Conservation (phyloP, 2,797 vertebrate species). For the Mormyrus hasselquistii region DNA sequence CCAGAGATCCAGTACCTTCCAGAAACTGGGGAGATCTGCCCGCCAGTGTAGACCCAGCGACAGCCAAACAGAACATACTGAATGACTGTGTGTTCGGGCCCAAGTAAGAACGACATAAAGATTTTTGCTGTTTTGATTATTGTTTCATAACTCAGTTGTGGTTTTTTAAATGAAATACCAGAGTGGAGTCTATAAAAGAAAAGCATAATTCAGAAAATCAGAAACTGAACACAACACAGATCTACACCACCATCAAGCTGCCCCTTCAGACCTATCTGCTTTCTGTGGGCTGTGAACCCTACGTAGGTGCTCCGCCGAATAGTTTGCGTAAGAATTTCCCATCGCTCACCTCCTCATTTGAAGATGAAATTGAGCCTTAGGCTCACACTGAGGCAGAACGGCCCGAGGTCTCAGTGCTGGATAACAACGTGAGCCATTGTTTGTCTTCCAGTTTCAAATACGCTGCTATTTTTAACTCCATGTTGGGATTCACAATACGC, state of each 20-base stretch:
- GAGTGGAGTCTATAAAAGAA: neutral
- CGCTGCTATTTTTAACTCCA: conserved; percentile 14
- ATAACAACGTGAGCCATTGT: conserved; percentile 9
- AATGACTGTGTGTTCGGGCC: neutral
- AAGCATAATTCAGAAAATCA: neutral
- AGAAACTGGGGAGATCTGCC: neutral
- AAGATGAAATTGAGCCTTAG: neutral
- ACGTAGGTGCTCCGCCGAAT: neutral
- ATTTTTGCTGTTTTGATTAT: neutral
- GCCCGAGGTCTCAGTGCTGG: neutral
- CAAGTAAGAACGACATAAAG: neutral
- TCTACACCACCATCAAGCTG: neutral
- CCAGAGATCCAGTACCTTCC: neutral
- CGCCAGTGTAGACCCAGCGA: neutral
- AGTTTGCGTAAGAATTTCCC: neutral
- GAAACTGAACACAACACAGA: neutral
- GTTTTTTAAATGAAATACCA: neutral
- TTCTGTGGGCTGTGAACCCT: neutral
- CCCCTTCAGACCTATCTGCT: neutral
- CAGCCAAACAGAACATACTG: neutral
- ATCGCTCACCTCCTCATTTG: neutral
- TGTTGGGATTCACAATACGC: neutral
- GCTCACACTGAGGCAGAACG: neutral
- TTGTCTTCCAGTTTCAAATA: conserved; percentile 31
- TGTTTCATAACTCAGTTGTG: neutral